Conservation (phyloP, 1,140 invertebrate genomes). For the Coelopa frigida region DNA sequence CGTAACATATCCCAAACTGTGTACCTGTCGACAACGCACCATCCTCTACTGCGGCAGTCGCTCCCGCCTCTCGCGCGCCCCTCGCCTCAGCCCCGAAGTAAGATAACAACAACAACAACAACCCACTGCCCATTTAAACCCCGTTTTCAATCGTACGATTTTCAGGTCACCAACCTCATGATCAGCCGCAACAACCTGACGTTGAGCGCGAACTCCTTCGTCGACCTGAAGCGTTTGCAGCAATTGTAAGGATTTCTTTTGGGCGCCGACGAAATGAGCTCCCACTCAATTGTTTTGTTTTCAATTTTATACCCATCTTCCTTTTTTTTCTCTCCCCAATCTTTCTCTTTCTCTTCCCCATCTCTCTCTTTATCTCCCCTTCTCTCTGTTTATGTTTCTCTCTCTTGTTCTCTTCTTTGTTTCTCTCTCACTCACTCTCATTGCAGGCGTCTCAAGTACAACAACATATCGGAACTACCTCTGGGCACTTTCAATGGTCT, state of each 20-base stretch:
- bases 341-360: background rate
- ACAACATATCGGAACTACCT: conserved; percentile 41
- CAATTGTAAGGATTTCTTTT: conserved; percentile 32
- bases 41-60: conserved; percentile 30
- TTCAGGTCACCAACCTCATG: conserved; percentile 28
- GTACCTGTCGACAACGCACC: conserved; percentile 23
- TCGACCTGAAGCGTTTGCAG: conserved; percentile 23
- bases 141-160: too few species aligned
- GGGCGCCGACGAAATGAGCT: background rate
- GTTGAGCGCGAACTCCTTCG: conserved; percentile 23
- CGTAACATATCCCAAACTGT: conserved; percentile 33
- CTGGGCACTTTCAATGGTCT: conserved; percentile 27
- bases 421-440: background rate
- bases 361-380: background rate
- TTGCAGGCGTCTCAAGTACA: conserved; percentile 31
- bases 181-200: conserved; percentile 33
- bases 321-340: background rate
- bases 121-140: background rate
- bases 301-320: too few species aligned
- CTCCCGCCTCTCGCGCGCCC: conserved; percentile 26
- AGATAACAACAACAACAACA: conserved; percentile 6
- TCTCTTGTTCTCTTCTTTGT: background rate
- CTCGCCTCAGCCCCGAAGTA: conserved; percentile 28
- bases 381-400: background rate
- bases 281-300: conserved; percentile 8